Conservation (phyloP, 2,888 invertebrate species). For the Pseudolycoriella hygida region DNA sequence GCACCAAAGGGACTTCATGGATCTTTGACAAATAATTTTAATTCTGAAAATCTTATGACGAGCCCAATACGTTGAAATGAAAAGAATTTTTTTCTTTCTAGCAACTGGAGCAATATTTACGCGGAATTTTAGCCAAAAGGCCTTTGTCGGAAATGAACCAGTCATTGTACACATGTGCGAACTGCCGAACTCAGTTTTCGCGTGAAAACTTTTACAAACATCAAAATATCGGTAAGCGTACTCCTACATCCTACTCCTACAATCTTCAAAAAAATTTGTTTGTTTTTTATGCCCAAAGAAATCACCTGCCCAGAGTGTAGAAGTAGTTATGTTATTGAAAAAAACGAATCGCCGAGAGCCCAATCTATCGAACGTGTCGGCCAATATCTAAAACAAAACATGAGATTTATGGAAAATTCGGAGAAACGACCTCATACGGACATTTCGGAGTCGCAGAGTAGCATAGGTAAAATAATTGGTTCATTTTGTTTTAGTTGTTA, state of each 20-base stretch:
- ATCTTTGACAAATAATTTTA: no score
- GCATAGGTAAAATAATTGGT: slow-evolving; percentile 12
- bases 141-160: slow-evolving; percentile 33
- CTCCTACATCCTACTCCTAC: background rate
- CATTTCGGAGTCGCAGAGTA: slow-evolving; percentile 12
- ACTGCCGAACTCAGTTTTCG: slow-evolving; percentile 42
- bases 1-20: no score
- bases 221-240: slow-evolving; percentile 15
- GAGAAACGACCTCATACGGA: slow-evolving; percentile 6
- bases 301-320: slow-evolving; percentile 38
- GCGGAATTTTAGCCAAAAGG: slow-evolving; percentile 30
- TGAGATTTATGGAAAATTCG: slow-evolving; percentile 4
- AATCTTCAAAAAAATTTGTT: no score
- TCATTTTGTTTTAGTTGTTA: no score
- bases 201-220: slow-evolving; percentile 25
- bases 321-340: slow-evolving; percentile 35
- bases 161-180: slow-evolving; percentile 38
- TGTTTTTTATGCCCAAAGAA: slow-evolving; percentile 16
- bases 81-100: no score
- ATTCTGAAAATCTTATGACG: no score
- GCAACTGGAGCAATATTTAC: slow-evolving; percentile 31
- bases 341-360: slow-evolving; percentile 14
- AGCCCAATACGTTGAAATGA: no score
- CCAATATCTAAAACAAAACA: background rate
- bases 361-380: background rate